Conservation (phyloP, 2,888 invertebrate species). For the Alitta virens region DNA sequence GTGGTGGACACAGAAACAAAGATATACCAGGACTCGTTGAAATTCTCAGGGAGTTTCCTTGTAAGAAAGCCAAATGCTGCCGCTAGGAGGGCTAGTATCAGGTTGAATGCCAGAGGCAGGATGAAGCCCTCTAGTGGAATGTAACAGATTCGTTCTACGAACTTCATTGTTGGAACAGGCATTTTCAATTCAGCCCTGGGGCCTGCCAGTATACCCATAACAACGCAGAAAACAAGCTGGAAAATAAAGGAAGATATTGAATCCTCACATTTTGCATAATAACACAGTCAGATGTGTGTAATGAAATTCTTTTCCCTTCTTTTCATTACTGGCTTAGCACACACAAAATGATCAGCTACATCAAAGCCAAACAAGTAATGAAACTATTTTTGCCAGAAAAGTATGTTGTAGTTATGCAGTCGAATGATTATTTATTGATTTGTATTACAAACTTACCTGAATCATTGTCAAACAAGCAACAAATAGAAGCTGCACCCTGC, state of each 20-base stretch:
- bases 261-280: too few species aligned
- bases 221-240: too few species aligned
- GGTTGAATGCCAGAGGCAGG: conserved; percentile 31
- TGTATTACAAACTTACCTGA: conserved; percentile 20
- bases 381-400: too few species aligned
- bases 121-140: conserved; percentile 35
- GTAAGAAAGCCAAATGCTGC: conserved; percentile 23
- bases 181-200: conserved; percentile 10
- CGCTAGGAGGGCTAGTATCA: conserved; percentile 18
- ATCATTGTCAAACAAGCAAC: background rate
- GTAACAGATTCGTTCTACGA: conserved; percentile 37
- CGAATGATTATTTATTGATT: too few species aligned
- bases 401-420: too few species aligned
- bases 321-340: too few species aligned
- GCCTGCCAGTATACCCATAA: too few species aligned
- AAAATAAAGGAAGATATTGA: too few species aligned
- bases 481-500: conserved; percentile 15
- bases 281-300: too few species aligned
- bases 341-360: too few species aligned
- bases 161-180: conserved; percentile 33
- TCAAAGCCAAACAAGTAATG: too few species aligned
- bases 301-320: too few species aligned
- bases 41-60: conserved; percentile 26
- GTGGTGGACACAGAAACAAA: conserved; percentile 26
- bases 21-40: conserved; percentile 30